Percentiles rank a stretch among this genome's conserved stretches.
Conservation (phyloP, 2,113 vertebrate genomes). For the Rafetus swinhoei region DNA sequence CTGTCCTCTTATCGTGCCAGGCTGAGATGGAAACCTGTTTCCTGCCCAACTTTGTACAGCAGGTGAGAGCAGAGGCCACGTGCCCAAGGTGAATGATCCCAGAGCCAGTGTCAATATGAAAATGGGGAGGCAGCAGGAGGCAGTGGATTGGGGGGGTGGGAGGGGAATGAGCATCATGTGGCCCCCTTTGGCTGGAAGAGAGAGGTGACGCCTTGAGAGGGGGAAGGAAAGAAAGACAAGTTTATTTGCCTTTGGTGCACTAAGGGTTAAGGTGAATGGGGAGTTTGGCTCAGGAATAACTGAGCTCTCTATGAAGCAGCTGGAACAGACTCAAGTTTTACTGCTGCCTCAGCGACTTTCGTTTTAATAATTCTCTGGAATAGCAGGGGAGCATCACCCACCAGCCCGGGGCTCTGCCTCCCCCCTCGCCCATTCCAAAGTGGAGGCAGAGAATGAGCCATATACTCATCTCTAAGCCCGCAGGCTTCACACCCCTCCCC, state of each 20-base stretch:
- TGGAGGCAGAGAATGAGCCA: constrained; percentile 2
- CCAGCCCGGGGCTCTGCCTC: constrained; percentile 22
- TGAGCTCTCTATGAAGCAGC: constrained; percentile 47
- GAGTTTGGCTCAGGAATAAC: constrained; percentile 5
- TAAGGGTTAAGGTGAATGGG: constrained; percentile 2
- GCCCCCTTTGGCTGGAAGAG: rapidly evolving
- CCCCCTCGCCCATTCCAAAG: background rate
- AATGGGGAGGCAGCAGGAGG: background rate
- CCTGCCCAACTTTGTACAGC: background rate
- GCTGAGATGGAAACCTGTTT: too few relatives aligned
- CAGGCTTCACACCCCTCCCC: background rate
- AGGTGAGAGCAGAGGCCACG: background rate
- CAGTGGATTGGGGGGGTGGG: background rate
- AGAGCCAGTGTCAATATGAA: background rate
- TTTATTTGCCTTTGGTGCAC: background rate
- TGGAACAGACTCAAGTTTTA: constrained; percentile 8
- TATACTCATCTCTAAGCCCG: background rate
- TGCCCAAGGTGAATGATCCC: background rate
- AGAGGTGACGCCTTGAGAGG: background rate
- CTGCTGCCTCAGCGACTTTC: constrained; percentile 25
- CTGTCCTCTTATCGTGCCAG: too few relatives aligned
- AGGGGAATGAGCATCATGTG: background rate
- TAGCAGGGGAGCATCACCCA: constrained; percentile 39
- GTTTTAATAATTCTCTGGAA: constrained; percentile 55
- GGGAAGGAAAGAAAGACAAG: background rate